Evolutionary conservation across 2,113 vertebrate genomes (phyloP), one percentile per base, ranked within the genome.

Genomic region (Hypomesus transpacificus): DNA sequence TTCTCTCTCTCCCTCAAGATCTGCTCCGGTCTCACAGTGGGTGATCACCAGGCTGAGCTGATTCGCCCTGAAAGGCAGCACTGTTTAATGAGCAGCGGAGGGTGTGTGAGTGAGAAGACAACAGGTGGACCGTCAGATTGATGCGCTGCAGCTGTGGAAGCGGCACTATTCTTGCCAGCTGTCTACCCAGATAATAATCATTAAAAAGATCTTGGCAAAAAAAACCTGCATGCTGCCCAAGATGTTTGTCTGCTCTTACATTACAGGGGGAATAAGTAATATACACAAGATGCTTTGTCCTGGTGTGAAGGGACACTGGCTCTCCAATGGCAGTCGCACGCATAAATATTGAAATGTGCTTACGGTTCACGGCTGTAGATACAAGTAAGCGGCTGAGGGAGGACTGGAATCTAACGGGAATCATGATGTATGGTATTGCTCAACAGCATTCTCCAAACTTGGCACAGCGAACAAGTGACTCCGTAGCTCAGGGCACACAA

Each of bases 121-220:
- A 91, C 90, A 91, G 90, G 91, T 91, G 90, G 87, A 82, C 87
- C 66, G 64, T 84, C 80, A 84, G 85, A 84, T 85, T 85, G 77
- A 82, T 70, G 80, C 70, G 52, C 70, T 75, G 76, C 88, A 88
- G 87, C 87, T 89, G 89, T 82, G 75, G 75, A 86, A 68, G 70
- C 79, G 79, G 71, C 85, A 58, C 73, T 84, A 84, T 82, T 83
- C 78, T 70, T 24, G 65, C 87, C 89, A 89, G 84, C 86, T 89
- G 90, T 89, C 78, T 14, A 68, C 67, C 73, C 73, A 28, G 62
- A 80, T 87, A 66, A 84, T 74, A 76, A 77, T 86, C 77, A 82
- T 85, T 83, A 80, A 81, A 83, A n/a, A 68, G 56, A 59, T 73
- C 74, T 81, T 80, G 73, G 75, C 59, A 77, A 70, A 86, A 86